Percentiles rank a stretch among this genome's conserved stretches.
These are phyloP conservation scores for Erebia aethiops DNA, from an alignment of 2,888 invertebrate species.

Conservation along the genomic window DNA sequence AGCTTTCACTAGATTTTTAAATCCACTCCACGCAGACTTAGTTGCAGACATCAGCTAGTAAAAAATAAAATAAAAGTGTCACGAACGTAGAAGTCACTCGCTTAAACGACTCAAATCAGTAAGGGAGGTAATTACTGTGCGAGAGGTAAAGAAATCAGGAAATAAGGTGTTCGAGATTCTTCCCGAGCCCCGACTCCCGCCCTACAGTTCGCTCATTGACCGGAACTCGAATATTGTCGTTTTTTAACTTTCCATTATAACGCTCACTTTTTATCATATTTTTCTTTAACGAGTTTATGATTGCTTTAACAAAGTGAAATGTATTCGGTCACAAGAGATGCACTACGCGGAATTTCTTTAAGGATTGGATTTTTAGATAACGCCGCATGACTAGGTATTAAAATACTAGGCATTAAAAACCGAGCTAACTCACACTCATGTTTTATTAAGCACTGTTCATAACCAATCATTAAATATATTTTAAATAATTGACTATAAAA, in stretches of 20 bases:
- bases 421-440: no score
- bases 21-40: background rate
- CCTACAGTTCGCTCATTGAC: constrained; percentile 53
- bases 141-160: constrained; percentile 51
- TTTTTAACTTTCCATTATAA: constrained; percentile 36
- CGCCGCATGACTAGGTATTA: no score
- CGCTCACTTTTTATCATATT: background rate
- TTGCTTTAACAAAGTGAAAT: no score
- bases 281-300: background rate
- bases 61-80: background rate
- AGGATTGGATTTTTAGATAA: no score
- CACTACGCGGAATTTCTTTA: no score
- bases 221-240: constrained; percentile 48
- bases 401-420: no score
- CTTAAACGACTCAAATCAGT: constrained; percentile 30
- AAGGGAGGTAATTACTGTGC: constrained; percentile 37
- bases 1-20: no score
- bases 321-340: no score
- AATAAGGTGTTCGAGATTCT: constrained; percentile 54
- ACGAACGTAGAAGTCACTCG: background rate
- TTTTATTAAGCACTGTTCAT: no score
- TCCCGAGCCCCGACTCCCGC: constrained; percentile 33
- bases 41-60: background rate
- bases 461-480: no score
- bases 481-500: no score